A percentile compares a stretch with the other conserved stretches of the same genome.
phyloP scores from a whole-genome alignment of 1,140 invertebrate species.

The Drosophila orena region DNA sequence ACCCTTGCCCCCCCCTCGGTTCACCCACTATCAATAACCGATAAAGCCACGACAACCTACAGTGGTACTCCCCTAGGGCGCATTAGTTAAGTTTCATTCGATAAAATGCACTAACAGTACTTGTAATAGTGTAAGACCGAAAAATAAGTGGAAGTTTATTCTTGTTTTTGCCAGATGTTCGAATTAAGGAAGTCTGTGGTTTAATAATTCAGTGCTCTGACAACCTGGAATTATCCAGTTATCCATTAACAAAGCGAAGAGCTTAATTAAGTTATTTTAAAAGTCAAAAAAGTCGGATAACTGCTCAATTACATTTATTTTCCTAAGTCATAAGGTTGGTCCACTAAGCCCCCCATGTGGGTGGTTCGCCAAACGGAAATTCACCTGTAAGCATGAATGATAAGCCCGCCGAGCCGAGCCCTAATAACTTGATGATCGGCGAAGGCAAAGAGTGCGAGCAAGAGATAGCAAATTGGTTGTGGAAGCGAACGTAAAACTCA shows the following conservation, averaged over 20 bases:
- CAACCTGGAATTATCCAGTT: neutral
- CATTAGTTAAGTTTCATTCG: neutral
- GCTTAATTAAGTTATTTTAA: too few species aligned
- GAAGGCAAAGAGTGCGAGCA: constrained; percentile 2
- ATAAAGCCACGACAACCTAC: constrained; percentile 30
- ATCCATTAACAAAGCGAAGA: too few species aligned
- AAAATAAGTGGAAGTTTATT: too few species aligned
- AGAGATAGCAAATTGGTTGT: constrained; percentile 38
- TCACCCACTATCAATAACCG: constrained; percentile 38
- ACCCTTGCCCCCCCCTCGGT: neutral
- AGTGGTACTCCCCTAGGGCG: neutral
- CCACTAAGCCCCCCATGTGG: neutral
- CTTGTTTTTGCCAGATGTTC: neutral
- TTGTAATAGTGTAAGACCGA: neutral
- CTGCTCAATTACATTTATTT: too few species aligned
- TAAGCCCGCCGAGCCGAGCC: constrained; percentile 32
- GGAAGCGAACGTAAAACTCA: constrained; percentile 62
- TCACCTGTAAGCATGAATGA: constrained; percentile 16
- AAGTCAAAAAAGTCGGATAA: too few species aligned
- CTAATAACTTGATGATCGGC: constrained; percentile 23
- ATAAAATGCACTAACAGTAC: neutral
- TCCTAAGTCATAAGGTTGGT: neutral
- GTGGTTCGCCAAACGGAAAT: constrained; percentile 13
- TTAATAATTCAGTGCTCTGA: neutral
- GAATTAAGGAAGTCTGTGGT: too few species aligned